Percentiles rank a stretch among this genome's conserved stretches.
These are phyloP conservation scores for Danio albolineatus DNA, from an alignment of 2,797 vertebrate genomes.

Conservation along the genomic window DNA sequence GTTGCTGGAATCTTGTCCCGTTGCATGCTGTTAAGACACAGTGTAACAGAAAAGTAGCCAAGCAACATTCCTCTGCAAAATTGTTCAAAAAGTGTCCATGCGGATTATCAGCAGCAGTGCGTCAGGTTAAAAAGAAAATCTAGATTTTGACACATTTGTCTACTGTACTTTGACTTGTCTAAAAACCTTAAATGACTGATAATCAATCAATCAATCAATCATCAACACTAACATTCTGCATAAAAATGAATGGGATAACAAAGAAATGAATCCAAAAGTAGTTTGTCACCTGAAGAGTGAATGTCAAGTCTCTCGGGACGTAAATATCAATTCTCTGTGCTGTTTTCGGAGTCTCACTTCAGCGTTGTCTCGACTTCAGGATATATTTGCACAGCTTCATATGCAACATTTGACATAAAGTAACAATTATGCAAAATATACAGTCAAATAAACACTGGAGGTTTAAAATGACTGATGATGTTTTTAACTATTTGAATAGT, in stretches of 20 bases:
- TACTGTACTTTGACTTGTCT: background rate
- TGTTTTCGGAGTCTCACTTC: slow-evolving; percentile 4
- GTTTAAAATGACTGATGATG: background rate
- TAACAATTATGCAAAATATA: background rate
- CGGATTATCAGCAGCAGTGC: too few relatives aligned
- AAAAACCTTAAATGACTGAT: background rate
- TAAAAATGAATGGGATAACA: background rate
- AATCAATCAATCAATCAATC: too few relatives aligned
- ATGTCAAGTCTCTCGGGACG: background rate
- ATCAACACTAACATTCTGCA: background rate
- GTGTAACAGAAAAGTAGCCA: too few relatives aligned
- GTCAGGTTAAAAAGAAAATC: too few relatives aligned
- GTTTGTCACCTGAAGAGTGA: slow-evolving; percentile 3
- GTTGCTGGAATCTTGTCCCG: too few relatives aligned
- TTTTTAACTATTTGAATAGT: slow-evolving; percentile 10
- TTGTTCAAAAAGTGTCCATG: too few relatives aligned
- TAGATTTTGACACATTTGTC: too few relatives aligned
- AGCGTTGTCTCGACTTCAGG: background rate
- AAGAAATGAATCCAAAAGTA: background rate
- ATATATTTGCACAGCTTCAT: background rate
- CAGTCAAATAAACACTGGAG: background rate
- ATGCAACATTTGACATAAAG: slow-evolving; percentile 22
- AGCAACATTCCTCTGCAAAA: too few relatives aligned
- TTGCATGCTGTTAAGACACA: too few relatives aligned
- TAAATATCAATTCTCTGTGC: background rate